Evolutionary conservation across 2,888 invertebrate species (phyloP), one percentile per base, ranked within the genome.

Genomic region (Yponomeuta evonymella): DNA sequence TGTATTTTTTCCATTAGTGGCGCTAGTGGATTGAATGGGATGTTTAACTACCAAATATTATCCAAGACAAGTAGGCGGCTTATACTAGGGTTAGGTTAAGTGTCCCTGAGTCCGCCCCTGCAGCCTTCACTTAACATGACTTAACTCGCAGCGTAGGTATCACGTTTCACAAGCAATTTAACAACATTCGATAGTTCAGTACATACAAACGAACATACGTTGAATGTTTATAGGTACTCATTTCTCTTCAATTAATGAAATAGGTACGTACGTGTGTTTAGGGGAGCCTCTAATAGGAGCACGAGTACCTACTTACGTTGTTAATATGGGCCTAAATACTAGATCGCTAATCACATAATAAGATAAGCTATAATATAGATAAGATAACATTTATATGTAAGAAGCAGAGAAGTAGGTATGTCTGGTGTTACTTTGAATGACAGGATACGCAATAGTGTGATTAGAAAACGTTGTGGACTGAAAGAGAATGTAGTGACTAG

Each of bases 161-260:
- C 73, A 73, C 70, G 72, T 76, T 76, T 70, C 77, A 71, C 48
- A 73, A 75, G 73, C 77, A 77, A 78, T 77, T 76, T 77, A 72
- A 72, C 75, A 72, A 73, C 72, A 76, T 75, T 74, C 70, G 77
- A 74, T 75, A 74, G 72, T 30, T 43, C n/a, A 58, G 65, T 64
- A 30, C 66, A 29, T 10, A 62, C 64, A 64, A 64, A 64, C 64
- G 3, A 29, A 58, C 15, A 15, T 58, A 58, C 51, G 15, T 43
- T 43, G 15, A 58, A 58, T 5, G 5, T 12, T 15, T 58, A 15
- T 58, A 58, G 51, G 12, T 15, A 15, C 15, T 9, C 15, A 58
- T 58, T 58, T 58, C 12, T 15, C 15, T 12, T 2, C 1, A 12
- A 58, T 12, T 15, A 15, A 58, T 15, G 12, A 58, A 58, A 12